Evolutionary conservation across 2,113 vertebrate genomes (phyloP).

Genomic region (Otis tarda): DNA sequence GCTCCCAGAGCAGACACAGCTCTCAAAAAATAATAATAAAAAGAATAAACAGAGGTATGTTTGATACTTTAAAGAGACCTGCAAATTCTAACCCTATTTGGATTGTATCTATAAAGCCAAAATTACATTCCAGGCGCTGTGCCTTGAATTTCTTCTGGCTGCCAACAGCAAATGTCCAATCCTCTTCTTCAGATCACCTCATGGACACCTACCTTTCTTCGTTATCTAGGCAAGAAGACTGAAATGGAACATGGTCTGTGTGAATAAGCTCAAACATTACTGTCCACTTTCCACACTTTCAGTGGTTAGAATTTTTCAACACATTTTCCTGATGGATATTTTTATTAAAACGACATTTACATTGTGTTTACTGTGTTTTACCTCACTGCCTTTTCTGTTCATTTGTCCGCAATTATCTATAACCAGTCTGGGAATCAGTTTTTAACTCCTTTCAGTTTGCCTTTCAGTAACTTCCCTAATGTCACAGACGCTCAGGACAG

Average conservation of each 20-base stretch:
- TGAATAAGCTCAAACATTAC: rapidly evolving
- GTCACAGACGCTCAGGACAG: not conserved
- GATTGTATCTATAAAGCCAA: not conserved
- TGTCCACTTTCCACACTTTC: rapidly evolving
- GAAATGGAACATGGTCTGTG: rapidly evolving
- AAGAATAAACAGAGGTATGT: rapidly evolving
- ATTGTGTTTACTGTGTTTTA: not conserved
- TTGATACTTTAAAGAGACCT: rapidly evolving
- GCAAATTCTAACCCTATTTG: not conserved
- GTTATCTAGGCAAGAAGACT: not conserved
- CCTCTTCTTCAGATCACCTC: not conserved
- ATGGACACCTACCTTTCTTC: not conserved
- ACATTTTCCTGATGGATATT: rapidly evolving
- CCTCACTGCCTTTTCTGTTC: not conserved
- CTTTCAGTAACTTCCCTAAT: rapidly evolving
- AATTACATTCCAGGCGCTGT: not conserved
- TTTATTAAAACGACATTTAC: rapidly evolving
- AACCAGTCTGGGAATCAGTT: not conserved
- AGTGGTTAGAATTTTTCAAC: rapidly evolving
- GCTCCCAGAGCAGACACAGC: not conserved
- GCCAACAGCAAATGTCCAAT: rapidly evolving
- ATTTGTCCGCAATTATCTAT: not conserved
- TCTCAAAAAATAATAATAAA: not conserved
- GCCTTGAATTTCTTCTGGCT: not conserved
- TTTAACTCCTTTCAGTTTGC: rapidly evolving